These are phyloP conservation scores for Apogon talboti DNA, from an alignment of 2,797 vertebrate species.

Conservation along the genomic window DNA sequence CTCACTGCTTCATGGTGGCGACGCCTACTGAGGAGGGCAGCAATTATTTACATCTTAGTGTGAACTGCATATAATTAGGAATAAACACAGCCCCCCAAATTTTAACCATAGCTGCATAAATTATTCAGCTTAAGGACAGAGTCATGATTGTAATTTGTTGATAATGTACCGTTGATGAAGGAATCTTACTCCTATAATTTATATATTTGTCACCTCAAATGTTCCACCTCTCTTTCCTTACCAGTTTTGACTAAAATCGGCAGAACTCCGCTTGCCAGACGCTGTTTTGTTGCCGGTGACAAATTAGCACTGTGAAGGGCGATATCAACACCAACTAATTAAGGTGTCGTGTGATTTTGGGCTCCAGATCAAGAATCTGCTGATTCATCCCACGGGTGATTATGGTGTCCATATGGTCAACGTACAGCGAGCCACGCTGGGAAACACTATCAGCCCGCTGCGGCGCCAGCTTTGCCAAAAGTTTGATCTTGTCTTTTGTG, in stretches of 20 bases:
- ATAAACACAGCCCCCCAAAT: slow-evolving; percentile 61
- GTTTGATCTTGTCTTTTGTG: slow-evolving; percentile 86
- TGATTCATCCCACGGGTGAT: slow-evolving; percentile 86
- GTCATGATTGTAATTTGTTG: slow-evolving; percentile 27
- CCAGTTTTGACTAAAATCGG: slow-evolving; percentile 40
- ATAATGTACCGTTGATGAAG: slow-evolving; percentile 26
- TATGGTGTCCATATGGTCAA: slow-evolving; percentile 88
- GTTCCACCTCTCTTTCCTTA: slow-evolving; percentile 48
- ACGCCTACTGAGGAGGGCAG: slow-evolving; percentile 64
- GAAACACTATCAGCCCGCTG: slow-evolving; percentile 83
- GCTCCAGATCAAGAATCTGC: slow-evolving; percentile 85
- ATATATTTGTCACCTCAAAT: slow-evolving; percentile 46
- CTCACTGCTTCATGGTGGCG: slow-evolving; percentile 69
- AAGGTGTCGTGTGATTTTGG: slow-evolving; percentile 87
- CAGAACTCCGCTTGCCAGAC: slow-evolving; percentile 58
- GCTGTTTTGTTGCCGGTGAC: slow-evolving; percentile 67
- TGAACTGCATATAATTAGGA: slow-evolving; percentile 38
- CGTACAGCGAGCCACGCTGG: slow-evolving; percentile 74
- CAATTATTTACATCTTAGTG: slow-evolving; percentile 77
- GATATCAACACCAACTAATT: slow-evolving; percentile 83
- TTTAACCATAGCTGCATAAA: slow-evolving; percentile 48
- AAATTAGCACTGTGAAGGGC: slow-evolving; percentile 76
- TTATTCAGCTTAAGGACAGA: slow-evolving; percentile 24
- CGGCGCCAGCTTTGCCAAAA: slow-evolving; percentile 76
- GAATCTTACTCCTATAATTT: slow-evolving; percentile 7